Percentiles rank a stretch among this genome's conserved stretches.
Conservation (phyloP, 2,113 vertebrate species). For the Paradoxurus hermaphroditus region DNA sequence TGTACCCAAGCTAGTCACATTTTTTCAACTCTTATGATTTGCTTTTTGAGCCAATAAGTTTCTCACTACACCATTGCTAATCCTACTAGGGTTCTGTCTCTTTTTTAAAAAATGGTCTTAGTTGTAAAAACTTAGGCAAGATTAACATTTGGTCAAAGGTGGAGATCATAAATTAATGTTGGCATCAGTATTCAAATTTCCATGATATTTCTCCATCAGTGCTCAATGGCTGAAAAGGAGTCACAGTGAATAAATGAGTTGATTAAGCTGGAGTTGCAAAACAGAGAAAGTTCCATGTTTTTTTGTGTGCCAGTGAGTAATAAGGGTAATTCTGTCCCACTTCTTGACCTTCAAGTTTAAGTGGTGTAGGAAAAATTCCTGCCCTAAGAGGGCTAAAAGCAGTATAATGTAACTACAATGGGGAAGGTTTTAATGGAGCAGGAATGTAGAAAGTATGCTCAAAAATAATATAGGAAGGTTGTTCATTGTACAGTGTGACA, state of each 20-base stretch:
- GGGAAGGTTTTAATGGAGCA: neutral
- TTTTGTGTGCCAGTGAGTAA: neutral
- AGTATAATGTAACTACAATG: neutral
- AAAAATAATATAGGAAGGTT: neutral
- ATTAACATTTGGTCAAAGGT: neutral
- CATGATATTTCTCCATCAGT: neutral
- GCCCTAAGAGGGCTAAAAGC: neutral
- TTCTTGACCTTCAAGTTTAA: neutral
- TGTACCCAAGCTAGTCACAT: neutral
- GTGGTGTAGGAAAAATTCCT: neutral
- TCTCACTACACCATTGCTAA: neutral
- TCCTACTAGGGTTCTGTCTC: neutral
- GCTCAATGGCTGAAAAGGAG: neutral
- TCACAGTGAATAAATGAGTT: neutral
- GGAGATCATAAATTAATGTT: neutral
- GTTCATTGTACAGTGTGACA: neutral
- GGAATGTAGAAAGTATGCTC: neutral
- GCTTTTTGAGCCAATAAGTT: neutral
- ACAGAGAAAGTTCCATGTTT: neutral
- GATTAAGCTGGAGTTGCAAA: neutral
- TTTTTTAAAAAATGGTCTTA: neutral
- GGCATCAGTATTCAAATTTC: neutral
- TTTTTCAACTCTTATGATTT: neutral
- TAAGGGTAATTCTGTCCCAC: neutral
- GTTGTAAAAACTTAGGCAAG: neutral